phyloP scores from a whole-genome alignment of 1,140 invertebrate species.

The Polyergus mexicanus region DNA sequence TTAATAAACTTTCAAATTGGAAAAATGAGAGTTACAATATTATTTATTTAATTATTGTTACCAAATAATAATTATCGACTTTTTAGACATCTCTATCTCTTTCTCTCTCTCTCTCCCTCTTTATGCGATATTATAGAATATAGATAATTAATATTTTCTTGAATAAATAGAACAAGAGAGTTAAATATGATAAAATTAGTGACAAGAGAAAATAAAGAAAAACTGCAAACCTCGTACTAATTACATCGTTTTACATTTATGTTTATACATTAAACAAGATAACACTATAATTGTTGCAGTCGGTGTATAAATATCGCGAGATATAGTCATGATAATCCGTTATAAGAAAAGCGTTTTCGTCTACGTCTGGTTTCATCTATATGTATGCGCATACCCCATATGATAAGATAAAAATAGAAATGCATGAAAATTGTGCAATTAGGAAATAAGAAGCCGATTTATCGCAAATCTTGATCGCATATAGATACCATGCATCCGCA shows the following conservation, averaged over 20 bases:
- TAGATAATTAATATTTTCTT: not conserved
- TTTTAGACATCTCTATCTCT: not conserved
- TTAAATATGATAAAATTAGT: not conserved
- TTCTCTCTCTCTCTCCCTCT: not conserved
- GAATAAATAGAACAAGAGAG: not conserved
- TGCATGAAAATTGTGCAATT: conserved; percentile 67
- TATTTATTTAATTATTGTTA: not conserved
- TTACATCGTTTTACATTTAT: not conserved
- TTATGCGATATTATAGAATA: not conserved
- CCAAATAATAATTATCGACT: not conserved
- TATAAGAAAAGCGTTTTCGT: conserved; percentile 46
- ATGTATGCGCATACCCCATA: not conserved
- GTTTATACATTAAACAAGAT: not conserved
- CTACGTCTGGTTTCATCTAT: conserved; percentile 12
- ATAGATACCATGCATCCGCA: conserved; percentile 11
- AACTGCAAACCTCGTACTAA: conserved; percentile 34
- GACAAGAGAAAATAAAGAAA: not conserved
- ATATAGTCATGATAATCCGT: conserved; percentile 74
- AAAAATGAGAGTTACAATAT: conserved; percentile 32
- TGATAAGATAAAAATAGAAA: conserved; percentile 43
- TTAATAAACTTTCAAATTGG: conserved; percentile 25
- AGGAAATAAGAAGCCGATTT: conserved; percentile 54
- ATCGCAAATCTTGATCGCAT: conserved; percentile 55
- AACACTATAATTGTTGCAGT: conserved; percentile 43
- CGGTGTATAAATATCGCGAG: conserved; percentile 65